These are phyloP conservation scores for chimpanzee (Pan troglodytes) DNA, from an alignment of 2,113 vertebrate species.

Conservation along the genomic window NHGRI_mPanTro3-v2.1_pri NC_072408.2:136362001-136362500, in stretches of 20 bases:
- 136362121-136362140: background rate
- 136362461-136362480: too few species aligned
- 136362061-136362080: background rate
- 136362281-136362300: rapidly evolving
- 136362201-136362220: background rate
- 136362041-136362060: background rate
- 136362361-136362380: rapidly evolving
- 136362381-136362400: background rate
- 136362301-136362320: too few species aligned
- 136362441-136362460: too few species aligned
- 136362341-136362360: too few species aligned
- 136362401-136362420: rapidly evolving
- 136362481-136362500: too few species aligned
- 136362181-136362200: background rate
- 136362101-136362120: too few species aligned
- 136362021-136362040: background rate
- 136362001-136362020: background rate
- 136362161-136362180: background rate
- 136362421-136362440: too few species aligned
- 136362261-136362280: background rate
- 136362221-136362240: too few species aligned
- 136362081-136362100: background rate
- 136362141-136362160: background rate
- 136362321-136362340: rapidly evolving
- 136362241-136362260: background rate